These are phyloP conservation scores for Trachelus iudaicus DNA, from an alignment of 2,888 invertebrate species.

Conservation along the genomic window DNA sequence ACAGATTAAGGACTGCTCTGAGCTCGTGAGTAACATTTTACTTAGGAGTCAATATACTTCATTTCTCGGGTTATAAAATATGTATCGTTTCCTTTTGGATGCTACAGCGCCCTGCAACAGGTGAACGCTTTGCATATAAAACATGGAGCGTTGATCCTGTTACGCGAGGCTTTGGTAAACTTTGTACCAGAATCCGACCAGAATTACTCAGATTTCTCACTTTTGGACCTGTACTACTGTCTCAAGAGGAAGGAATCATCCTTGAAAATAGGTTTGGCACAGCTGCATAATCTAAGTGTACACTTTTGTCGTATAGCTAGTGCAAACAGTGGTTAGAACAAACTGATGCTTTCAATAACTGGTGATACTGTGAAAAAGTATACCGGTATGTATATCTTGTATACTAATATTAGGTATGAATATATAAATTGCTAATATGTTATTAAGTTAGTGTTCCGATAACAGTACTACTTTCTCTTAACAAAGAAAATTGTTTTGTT, in stretches of 20 bases:
- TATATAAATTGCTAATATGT: too few species aligned
- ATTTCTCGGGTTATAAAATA: not conserved
- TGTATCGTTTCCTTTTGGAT: not conserved
- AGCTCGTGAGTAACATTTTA: slow-evolving; percentile 39
- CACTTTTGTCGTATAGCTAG: slow-evolving; percentile 51
- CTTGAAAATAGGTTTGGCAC: slow-evolving; percentile 47
- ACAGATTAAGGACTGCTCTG: slow-evolving; percentile 41
- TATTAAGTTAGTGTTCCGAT: too few species aligned
- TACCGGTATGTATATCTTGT: too few species aligned
- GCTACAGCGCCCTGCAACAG: slow-evolving; percentile 48
- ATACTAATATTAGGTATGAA: too few species aligned
- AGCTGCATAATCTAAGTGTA: slow-evolving; percentile 51
- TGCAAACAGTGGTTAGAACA: too few species aligned
- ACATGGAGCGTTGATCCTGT: slow-evolving; percentile 36
- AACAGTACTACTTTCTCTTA: too few species aligned
- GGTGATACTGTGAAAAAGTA: too few species aligned
- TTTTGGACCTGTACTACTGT: slow-evolving; percentile 54
- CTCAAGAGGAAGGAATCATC: slow-evolving; percentile 42
- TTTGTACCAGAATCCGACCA: slow-evolving; percentile 38
- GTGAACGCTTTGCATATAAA: slow-evolving; percentile 30
- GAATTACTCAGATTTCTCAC: slow-evolving; percentile 32
- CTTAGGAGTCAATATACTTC: not conserved
- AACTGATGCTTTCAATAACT: too few species aligned
- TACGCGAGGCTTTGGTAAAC: slow-evolving; percentile 44
- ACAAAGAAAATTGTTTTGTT: too few species aligned